Evolutionary conservation across 2,888 invertebrate species (phyloP).

Genomic region (Ariolimax columbianus): DNA sequence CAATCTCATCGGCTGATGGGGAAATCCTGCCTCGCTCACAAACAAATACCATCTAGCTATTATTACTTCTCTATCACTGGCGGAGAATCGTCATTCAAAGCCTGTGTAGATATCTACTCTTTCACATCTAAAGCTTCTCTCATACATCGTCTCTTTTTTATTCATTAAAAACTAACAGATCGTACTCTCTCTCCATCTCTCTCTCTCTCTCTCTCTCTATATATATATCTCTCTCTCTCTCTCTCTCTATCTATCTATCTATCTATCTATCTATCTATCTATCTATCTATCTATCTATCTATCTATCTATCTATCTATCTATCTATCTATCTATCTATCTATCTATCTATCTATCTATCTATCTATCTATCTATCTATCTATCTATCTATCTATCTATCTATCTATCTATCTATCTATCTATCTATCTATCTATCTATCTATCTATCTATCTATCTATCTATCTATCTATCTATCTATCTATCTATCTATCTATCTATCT

Average conservation of each 20-base stretch:
- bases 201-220: too few relatives aligned
- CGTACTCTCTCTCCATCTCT: too few relatives aligned
- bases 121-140: not conserved
- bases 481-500: not conserved
- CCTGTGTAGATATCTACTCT: not conserved
- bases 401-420: not conserved
- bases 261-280: too few relatives aligned
- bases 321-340: not conserved
- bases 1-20: not conserved
- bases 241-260: too few relatives aligned
- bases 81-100: too few relatives aligned
- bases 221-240: too few relatives aligned
- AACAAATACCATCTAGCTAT: not conserved
- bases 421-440: not conserved
- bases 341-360: not conserved
- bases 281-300: too few relatives aligned
- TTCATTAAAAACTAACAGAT: not conserved
- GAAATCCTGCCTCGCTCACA: not conserved
- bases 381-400: not conserved
- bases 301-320: too few relatives aligned
- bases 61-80: too few relatives aligned
- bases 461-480: not conserved
- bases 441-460: not conserved
- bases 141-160: not conserved
- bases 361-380: not conserved